Conservation (phyloP, 2,113 vertebrate genomes). For the Otus sunia region DNA sequence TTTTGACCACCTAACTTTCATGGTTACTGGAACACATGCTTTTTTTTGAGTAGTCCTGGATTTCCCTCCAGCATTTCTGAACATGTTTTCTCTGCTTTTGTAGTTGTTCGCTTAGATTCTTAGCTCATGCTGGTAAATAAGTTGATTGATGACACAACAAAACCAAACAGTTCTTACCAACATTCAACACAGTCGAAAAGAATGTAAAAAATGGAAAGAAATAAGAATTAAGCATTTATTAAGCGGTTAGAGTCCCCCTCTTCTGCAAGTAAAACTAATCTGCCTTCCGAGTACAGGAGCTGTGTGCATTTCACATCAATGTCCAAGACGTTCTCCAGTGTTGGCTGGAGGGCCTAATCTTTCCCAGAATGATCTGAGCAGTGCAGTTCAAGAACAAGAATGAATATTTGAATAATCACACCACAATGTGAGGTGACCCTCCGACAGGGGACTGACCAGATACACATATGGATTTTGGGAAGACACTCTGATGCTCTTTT, state of each 20-base stretch:
- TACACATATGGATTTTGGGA: slow-evolving; percentile 81
- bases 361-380: slow-evolving; percentile 69
- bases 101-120: neutral
- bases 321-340: slow-evolving; percentile 56
- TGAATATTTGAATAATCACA: slow-evolving; percentile 80
- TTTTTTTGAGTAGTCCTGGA: neutral
- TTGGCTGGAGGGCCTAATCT: slow-evolving; percentile 70
- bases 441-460: slow-evolving; percentile 72
- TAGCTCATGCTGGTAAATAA: neutral
- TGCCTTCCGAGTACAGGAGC: neutral
- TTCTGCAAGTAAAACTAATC: slow-evolving; percentile 52
- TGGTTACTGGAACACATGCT: neutral
- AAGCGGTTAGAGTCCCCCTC: neutral
- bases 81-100: neutral
- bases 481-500: slow-evolving; percentile 80
- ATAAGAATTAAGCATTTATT: neutral
- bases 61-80: neutral
- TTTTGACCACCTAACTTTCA: neutral
- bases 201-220: neutral
- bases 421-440: slow-evolving; percentile 84
- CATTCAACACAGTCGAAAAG: neutral
- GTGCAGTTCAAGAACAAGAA: slow-evolving; percentile 75
- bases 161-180: neutral
- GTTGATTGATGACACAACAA: neutral
- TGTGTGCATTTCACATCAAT: slow-evolving; percentile 50